Evolutionary conservation across 1,140 invertebrate species (phyloP), one percentile per base, ranked within the genome.

Genomic region (Globodera rostochiensis): DNA sequence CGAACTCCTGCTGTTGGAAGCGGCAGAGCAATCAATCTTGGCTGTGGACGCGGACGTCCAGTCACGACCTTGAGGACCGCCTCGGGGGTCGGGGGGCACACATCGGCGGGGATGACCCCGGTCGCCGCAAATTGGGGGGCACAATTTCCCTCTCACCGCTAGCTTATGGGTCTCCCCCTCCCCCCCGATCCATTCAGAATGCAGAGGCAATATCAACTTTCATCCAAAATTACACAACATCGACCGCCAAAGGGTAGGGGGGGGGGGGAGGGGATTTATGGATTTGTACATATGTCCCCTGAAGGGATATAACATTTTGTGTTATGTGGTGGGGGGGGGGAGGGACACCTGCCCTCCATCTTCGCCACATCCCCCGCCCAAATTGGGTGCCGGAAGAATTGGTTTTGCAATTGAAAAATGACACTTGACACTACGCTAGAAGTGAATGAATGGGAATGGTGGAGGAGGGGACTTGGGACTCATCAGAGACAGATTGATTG

Each of bases 321-420:
- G 19, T 7, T 53, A 53, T 53, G 50, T 7, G 50, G 4, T 9
- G 7, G 7, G 50, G 50, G 11, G 0, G 49, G 49, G 50, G 5
- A 7, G 36, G 50, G 57, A 19, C 57, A 64, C 57, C 57, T 64
- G 57, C 19, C 57, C 57, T 15, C 15, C 57, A 13, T 19, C 19
- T 64, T 0, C 15, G 2, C 57, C 53, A 19, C 57, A 64, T 64
- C 57, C 15, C 57, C 57, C 13, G 11, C 57, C 57, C 11, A 11
- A 64, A 64, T 19, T 64, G 11, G 57, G 57, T 64, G 57, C 57
- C 57, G 57, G 57, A 64, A 64, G 57, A 64, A 64, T 64, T 64
- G 57, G 57, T 64, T 64, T 64, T 64, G 57, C 57, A 64, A 64
- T 64, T 64, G 57, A 64, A 64, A 64, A 64, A 64, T 64, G 57